Conservation (phyloP, 2,888 invertebrate genomes). For the Parnassius apollo region DNA sequence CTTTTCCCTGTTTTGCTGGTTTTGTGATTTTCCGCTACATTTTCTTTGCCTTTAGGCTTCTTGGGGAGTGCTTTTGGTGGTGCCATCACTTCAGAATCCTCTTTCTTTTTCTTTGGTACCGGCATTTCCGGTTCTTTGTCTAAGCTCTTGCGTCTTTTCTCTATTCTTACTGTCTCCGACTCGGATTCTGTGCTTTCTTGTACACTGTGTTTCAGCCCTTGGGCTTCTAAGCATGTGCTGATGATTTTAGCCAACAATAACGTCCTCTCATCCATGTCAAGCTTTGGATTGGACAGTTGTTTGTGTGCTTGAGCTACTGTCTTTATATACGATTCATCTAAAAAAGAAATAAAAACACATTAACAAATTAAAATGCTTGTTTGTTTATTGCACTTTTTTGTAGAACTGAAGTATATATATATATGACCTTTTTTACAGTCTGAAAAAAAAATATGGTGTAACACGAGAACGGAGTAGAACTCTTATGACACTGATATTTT, state of each 20-base stretch:
- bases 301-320: slow-evolving; percentile 53
- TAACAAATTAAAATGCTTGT: no score
- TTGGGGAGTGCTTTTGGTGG: slow-evolving; percentile 63
- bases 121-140: slow-evolving; percentile 38
- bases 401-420: no score
- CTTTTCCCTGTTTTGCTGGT: not conserved
- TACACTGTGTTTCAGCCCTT: slow-evolving; percentile 28
- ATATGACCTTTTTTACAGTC: no score
- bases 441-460: no score
- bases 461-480: no score
- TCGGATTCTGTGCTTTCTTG: slow-evolving; percentile 46
- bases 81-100: slow-evolving; percentile 53
- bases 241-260: slow-evolving; percentile 57
- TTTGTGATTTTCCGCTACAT: slow-evolving; percentile 19
- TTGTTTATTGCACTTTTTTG: no score
- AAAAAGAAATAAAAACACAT: slow-evolving; percentile 28
- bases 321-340: slow-evolving; percentile 62
- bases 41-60: slow-evolving; percentile 47
- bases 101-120: slow-evolving; percentile 32
- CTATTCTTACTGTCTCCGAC: slow-evolving; percentile 38
- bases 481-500: no score
- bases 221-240: slow-evolving; percentile 54
- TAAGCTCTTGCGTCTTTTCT: slow-evolving; percentile 36
- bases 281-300: slow-evolving; percentile 51
- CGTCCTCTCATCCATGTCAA: slow-evolving; percentile 61